phyloP scores from a whole-genome alignment of 37 sponge, comb jelly and placozoan genomes.

The Halichondria panicea region DNA sequence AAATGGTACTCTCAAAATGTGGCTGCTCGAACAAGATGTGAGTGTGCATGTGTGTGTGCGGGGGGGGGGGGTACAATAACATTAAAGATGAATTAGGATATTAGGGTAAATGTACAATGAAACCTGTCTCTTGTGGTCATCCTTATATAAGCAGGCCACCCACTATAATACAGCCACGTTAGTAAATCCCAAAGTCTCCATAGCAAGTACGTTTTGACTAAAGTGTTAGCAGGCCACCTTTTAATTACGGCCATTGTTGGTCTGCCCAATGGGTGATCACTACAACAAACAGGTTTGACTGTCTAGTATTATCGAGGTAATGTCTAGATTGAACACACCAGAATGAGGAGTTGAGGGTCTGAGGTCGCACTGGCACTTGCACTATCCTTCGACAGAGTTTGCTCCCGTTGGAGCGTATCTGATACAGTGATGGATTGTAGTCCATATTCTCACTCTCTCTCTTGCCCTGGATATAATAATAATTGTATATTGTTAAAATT shows the following conservation, averaged over 20 bases:
- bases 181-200: no score
- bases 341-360: conserved; percentile 79
- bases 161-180: no score
- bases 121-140: no score
- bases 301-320: background rate
- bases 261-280: no score
- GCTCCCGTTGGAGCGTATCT: conserved; percentile 81
- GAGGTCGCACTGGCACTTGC: conserved; percentile 71
- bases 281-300: no score
- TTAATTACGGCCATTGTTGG: no score
- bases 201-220: no score
- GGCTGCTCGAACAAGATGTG: conserved; percentile 55
- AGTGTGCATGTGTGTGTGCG: background rate
- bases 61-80: conserved; percentile 8
- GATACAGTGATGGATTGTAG: conserved; percentile 68
- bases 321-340: conserved; percentile 49
- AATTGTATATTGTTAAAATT: no score
- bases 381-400: conserved; percentile 78
- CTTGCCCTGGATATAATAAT: conserved; percentile 62
- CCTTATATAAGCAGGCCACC: no score
- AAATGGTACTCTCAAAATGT: conserved; percentile 93
- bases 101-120: no score
- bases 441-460: conserved; percentile 18
- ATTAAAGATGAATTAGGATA: no score
- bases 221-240: no score